Conservation (phyloP, 2,113 vertebrate species). For the Rhinoderma darwinii region DNA sequence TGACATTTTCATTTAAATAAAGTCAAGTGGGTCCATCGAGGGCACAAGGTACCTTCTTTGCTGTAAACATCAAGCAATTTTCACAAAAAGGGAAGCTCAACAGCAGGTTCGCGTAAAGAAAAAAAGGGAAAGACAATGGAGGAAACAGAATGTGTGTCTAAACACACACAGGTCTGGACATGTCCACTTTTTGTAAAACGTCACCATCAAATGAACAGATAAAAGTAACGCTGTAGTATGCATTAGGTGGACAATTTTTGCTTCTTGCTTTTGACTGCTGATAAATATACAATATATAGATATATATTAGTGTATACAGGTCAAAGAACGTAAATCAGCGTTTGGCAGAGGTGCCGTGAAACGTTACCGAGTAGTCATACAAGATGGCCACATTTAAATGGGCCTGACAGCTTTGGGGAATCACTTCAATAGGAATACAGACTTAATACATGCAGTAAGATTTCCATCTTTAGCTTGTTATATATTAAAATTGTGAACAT, state of each 20-base stretch:
- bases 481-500: conserved; percentile 72
- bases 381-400: conserved; percentile 66
- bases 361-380: conserved; percentile 69
- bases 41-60: conserved; percentile 80
- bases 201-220: conserved; percentile 8
- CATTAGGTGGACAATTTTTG: not conserved
- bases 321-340: conserved; percentile 64
- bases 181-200: not conserved
- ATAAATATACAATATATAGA: conserved; percentile 54
- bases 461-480: conserved; percentile 66
- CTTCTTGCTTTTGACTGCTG: not conserved
- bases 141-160: not conserved
- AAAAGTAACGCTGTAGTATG: conserved; percentile 33
- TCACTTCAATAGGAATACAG: conserved; percentile 66
- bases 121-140: not conserved
- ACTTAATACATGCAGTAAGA: conserved; percentile 78
- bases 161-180: conserved; percentile 7
- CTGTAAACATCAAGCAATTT: conserved; percentile 80
- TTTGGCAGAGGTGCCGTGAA: conserved; percentile 69
- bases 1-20: conserved; percentile 64
- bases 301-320: conserved; percentile 68
- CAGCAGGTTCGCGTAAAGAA: conserved; percentile 62
- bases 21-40: conserved; percentile 68
- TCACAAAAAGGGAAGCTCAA: conserved; percentile 72
- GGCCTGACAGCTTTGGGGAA: conserved; percentile 65